These are phyloP conservation scores for Drosophila saltans DNA, from an alignment of 1,140 invertebrate genomes.

Conservation along the genomic window DNA sequence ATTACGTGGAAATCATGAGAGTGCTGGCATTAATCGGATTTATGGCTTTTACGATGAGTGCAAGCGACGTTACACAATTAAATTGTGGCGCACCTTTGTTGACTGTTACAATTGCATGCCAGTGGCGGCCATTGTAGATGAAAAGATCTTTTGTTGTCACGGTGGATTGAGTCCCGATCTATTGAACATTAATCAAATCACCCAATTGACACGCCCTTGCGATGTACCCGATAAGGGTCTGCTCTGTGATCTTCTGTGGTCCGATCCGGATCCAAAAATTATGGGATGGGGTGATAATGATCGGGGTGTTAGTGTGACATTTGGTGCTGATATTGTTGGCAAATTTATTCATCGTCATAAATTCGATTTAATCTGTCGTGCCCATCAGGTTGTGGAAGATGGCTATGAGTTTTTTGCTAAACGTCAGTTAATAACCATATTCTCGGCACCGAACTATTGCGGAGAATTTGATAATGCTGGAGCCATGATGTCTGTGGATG, in stretches of 20 bases:
- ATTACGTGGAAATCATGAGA: conserved; percentile 86
- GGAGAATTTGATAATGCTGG: conserved; percentile 98
- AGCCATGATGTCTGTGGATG: conserved; percentile 99
- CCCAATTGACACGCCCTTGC: conserved; percentile 93
- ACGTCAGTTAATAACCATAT: conserved; percentile 97
- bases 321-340: conserved; percentile 95
- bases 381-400: conserved; percentile 98
- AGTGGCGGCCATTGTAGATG: conserved; percentile 96
- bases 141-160: conserved; percentile 99
- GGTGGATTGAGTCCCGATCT: conserved; percentile 94
- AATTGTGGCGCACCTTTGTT: conserved; percentile 98
- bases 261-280: conserved; percentile 95
- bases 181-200: conserved; percentile 94
- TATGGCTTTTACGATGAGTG: conserved; percentile 98
- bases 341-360: conserved; percentile 97
- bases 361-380: conserved; percentile 97
- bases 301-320: conserved; percentile 96
- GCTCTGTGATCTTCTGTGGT: conserved; percentile 97
- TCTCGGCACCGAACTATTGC: conserved; percentile 87
- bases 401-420: conserved; percentile 99
- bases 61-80: conserved; percentile 97
- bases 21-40: conserved; percentile 91
- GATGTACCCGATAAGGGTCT: conserved; percentile 96
- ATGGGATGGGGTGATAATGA: conserved; percentile 97
- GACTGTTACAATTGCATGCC: conserved; percentile 86